phyloP scores from a whole-genome alignment of 2,113 vertebrate genomes.

The Cromileptes altivelis region DNA sequence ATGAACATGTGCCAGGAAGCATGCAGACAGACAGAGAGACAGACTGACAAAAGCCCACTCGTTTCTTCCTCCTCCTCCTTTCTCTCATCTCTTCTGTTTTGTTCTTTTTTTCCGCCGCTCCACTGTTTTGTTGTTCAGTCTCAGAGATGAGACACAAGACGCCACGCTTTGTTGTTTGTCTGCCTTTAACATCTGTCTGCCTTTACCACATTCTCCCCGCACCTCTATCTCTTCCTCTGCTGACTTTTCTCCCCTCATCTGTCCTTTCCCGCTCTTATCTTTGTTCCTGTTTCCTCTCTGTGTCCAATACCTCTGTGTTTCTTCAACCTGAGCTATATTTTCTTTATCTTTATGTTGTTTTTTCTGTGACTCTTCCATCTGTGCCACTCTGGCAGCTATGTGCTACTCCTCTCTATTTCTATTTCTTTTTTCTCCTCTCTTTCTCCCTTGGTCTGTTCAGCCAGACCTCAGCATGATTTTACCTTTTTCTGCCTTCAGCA shows the following conservation, averaged over 20 bases:
- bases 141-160: constrained; percentile 56
- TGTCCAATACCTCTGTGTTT: constrained; percentile 22
- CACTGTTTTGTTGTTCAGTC: constrained; percentile 50
- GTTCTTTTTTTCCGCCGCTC: constrained; percentile 34
- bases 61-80: constrained; percentile 48
- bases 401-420: not conserved
- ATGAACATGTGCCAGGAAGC: constrained; percentile 45
- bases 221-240: constrained; percentile 40
- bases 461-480: constrained; percentile 24
- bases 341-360: constrained; percentile 14
- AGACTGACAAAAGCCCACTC: constrained; percentile 55
- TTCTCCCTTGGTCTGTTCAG: not conserved
- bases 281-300: constrained; percentile 20
- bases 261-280: constrained; percentile 37
- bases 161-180: constrained; percentile 58
- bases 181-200: constrained; percentile 70
- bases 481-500: constrained; percentile 20
- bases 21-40: constrained; percentile 24
- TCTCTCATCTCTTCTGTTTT: constrained; percentile 50
- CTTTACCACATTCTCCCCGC: constrained; percentile 28
- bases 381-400: constrained; percentile 3
- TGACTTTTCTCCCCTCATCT: constrained; percentile 2
- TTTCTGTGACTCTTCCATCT: constrained; percentile 29
- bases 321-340: constrained; percentile 23
- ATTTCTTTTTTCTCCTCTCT: not conserved